Evolutionary conservation across 2,113 vertebrate genomes (phyloP).

Genomic region (Rhabdornis inornatus): DNA sequence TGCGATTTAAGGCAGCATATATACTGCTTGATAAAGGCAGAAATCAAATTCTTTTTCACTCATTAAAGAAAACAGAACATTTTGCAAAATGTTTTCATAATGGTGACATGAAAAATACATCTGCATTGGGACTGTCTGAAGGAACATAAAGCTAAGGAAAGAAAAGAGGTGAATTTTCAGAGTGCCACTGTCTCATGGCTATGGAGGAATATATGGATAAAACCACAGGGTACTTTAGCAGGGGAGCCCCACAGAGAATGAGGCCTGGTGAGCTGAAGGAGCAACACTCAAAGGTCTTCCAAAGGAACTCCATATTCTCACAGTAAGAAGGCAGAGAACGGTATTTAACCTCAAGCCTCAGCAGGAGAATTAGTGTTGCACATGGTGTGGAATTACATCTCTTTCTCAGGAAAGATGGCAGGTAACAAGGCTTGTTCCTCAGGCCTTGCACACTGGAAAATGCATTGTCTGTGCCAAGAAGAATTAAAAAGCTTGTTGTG

Average conservation of each 20-base stretch:
- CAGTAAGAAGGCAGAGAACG: background rate
- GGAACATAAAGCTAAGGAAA: background rate
- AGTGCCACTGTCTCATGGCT: background rate
- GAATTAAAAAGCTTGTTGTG: background rate
- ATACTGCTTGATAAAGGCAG: background rate
- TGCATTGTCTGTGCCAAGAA: background rate
- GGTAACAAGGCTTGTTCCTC: background rate
- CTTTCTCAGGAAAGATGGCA: background rate
- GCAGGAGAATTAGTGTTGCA: background rate
- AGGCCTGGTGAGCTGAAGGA: background rate
- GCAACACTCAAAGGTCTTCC: background rate
- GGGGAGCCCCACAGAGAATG: no score
- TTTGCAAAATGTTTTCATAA: background rate
- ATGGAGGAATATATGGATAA: background rate
- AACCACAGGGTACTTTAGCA: background rate
- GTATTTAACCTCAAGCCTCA: background rate
- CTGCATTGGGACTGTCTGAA: background rate
- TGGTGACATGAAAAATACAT: background rate
- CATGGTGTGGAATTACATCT: background rate
- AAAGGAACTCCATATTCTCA: background rate
- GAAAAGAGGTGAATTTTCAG: background rate
- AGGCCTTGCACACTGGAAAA: background rate
- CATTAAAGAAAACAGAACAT: background rate
- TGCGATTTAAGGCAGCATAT: conserved; percentile 3
- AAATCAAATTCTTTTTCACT: background rate